Conservation (phyloP, 2,888 invertebrate genomes). For the Drymonia ruficornis region DNA sequence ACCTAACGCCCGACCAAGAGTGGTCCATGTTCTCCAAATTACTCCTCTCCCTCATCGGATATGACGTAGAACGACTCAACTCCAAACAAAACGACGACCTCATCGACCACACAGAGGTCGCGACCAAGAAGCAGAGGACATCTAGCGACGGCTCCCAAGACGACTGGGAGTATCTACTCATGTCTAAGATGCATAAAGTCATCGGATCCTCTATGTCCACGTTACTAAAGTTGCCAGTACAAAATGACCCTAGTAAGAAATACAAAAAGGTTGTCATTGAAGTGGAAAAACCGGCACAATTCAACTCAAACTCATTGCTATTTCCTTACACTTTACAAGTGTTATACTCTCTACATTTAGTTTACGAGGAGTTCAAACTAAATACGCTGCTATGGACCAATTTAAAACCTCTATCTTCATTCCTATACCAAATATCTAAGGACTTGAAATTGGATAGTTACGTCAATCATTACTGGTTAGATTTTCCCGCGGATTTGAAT, state of each 20-base stretch:
- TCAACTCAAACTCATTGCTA: conserved; percentile 87
- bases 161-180: conserved; percentile 91
- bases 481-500: conserved; percentile 88
- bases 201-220: conserved; percentile 70
- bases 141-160: conserved; percentile 91
- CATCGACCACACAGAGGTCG: conserved; percentile 73
- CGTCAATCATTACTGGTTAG: conserved; percentile 92
- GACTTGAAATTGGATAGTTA: conserved; percentile 90
- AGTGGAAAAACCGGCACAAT: conserved; percentile 64
- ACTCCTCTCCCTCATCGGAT: conserved; percentile 87
- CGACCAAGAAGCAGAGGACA: conserved; percentile 91
- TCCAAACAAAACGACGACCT: conserved; percentile 68
- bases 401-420: conserved; percentile 87
- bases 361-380: conserved; percentile 96
- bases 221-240: conserved; percentile 66
- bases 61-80: conserved; percentile 87
- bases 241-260: conserved; percentile 36
- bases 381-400: conserved; percentile 89
- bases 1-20: conserved; percentile 90
- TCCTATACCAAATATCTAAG: conserved; percentile 90
- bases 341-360: conserved; percentile 92
- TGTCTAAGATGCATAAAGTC: conserved; percentile 83
- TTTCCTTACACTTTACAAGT: conserved; percentile 90
- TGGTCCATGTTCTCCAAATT: conserved; percentile 90
- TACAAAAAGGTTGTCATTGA: conserved; percentile 38